phyloP scores from a whole-genome alignment of 2,797 vertebrate genomes.

The Amniataba percoides region DNA sequence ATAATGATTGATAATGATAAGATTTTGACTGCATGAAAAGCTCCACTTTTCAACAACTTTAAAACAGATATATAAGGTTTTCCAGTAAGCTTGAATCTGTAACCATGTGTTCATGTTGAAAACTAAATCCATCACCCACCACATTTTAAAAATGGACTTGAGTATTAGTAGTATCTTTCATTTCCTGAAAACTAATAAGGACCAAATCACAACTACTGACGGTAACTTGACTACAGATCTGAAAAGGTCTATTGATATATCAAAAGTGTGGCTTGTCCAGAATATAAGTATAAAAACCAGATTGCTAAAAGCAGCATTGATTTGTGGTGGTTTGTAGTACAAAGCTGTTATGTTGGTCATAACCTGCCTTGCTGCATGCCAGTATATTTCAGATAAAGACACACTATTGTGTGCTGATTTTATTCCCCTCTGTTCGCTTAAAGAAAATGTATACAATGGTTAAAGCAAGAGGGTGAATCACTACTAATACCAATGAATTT shows the following conservation, averaged over 20 bases:
- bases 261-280: neutral
- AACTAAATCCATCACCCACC: neutral
- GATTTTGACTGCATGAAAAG: slow-evolving; percentile 2
- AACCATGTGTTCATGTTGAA: slow-evolving; percentile 1
- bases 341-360: slow-evolving; percentile 66
- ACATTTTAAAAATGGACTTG: neutral
- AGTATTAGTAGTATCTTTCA: neutral
- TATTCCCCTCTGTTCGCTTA: slow-evolving; percentile 52
- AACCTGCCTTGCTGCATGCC: slow-evolving; percentile 67
- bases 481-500: slow-evolving; percentile 65
- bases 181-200: neutral
- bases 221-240: neutral
- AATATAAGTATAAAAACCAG: neutral
- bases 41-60: neutral
- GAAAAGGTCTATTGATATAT: neutral
- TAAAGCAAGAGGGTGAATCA: slow-evolving; percentile 75
- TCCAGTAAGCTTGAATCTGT: neutral
- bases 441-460: slow-evolving; percentile 73
- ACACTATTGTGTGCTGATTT: slow-evolving; percentile 52
- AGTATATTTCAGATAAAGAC: slow-evolving; percentile 49
- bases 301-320: slow-evolving; percentile 60
- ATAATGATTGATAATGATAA: neutral
- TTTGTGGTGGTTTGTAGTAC: slow-evolving; percentile 80
- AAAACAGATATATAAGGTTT: neutral
- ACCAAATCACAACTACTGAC: neutral